Percentiles rank a stretch among this genome's conserved stretches.
Conservation (phyloP, 2,113 vertebrate genomes). For the Chloropsis cyanopogon region DNA sequence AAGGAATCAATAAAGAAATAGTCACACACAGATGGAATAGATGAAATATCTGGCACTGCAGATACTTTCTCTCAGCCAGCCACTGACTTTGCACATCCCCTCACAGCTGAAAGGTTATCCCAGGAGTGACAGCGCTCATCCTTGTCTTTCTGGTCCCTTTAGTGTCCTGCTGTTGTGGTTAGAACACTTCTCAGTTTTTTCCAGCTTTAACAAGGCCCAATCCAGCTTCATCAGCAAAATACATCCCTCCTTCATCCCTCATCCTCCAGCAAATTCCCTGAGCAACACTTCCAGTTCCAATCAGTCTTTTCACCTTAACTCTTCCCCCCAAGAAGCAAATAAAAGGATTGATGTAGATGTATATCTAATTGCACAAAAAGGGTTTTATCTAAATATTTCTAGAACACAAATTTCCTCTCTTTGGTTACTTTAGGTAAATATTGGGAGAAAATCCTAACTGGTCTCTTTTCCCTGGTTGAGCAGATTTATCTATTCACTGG, state of each 20-base stretch:
- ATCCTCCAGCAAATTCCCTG: not conserved
- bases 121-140: not conserved
- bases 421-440: not conserved
- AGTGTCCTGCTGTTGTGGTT: not conserved
- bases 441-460: not conserved
- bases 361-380: not conserved
- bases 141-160: not conserved
- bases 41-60: not conserved
- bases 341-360: not conserved
- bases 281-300: not conserved
- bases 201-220: not conserved
- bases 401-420: not conserved
- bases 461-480: not conserved
- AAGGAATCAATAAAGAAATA: not conserved
- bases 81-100: not conserved
- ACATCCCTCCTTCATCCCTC: not conserved
- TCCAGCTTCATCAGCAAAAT: not conserved
- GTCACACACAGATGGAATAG: too few species aligned
- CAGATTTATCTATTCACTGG: not conserved
- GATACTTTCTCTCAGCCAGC: not conserved
- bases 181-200: not conserved
- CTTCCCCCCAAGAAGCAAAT: not conserved
- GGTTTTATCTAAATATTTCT: not conserved
- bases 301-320: not conserved
- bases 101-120: not conserved